Percentiles rank a stretch among this genome's conserved stretches.
phyloP scores from a whole-genome alignment of 2,888 invertebrate genomes.

The Caenorhabditis imperialis region DNA sequence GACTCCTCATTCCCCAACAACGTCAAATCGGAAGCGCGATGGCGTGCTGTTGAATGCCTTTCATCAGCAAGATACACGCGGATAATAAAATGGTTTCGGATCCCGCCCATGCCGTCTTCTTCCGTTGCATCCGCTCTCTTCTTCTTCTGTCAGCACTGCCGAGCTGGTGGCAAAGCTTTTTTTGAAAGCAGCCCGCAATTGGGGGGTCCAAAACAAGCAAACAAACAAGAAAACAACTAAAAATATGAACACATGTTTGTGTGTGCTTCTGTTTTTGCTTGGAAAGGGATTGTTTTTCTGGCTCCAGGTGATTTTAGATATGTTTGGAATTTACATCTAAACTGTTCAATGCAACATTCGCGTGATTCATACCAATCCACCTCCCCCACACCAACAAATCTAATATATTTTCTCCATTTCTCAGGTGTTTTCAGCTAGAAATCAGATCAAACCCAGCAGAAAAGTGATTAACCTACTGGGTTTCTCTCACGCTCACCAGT shows the following conservation, averaged over 20 bases:
- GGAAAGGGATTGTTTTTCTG: too few relatives aligned
- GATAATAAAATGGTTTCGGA: conserved; percentile 58
- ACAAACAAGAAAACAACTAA: conserved; percentile 19
- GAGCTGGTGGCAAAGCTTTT: conserved; percentile 28
- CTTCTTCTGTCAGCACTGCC: conserved; percentile 13
- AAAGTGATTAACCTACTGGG: too few relatives aligned
- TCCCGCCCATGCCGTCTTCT: conserved; percentile 15
- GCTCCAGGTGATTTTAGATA: too few relatives aligned
- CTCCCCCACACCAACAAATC: too few relatives aligned
- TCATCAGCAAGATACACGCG: conserved; percentile 57
- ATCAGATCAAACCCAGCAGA: too few relatives aligned
- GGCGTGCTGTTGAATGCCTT: conserved; percentile 60
- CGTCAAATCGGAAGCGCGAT: conserved; percentile 57
- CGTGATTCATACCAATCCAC: too few relatives aligned
- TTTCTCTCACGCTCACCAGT: too few relatives aligned
- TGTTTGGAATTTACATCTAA: too few relatives aligned
- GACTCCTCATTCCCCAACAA: conserved; percentile 33
- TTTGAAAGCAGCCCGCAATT: neutral
- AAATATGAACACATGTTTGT: conserved; percentile 13
- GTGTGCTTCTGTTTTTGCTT: too few relatives aligned
- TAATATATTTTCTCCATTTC: too few relatives aligned
- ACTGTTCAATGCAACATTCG: too few relatives aligned
- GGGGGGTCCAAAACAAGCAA: conserved; percentile 23
- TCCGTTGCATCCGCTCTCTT: conserved; percentile 30
- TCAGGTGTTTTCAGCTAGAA: too few relatives aligned